Evolutionary conservation across 2,888 invertebrate species (phyloP).

Genomic region (Volucella zonaria): DNA sequence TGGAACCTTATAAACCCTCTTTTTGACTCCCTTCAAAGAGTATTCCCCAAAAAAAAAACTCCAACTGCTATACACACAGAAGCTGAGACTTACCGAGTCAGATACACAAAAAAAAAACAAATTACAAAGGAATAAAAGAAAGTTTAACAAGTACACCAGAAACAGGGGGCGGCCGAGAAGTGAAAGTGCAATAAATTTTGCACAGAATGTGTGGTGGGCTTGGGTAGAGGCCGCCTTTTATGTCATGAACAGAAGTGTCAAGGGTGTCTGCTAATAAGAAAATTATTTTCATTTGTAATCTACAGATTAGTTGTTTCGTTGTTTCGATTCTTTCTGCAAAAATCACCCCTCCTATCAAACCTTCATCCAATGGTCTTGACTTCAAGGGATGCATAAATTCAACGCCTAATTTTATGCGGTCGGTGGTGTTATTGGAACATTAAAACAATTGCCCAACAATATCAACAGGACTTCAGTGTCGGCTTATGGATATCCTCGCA

Average conservation of each 20-base stretch:
- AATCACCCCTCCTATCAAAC: neutral
- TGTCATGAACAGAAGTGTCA: slow-evolving; percentile 46
- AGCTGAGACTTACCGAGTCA: slow-evolving; percentile 7
- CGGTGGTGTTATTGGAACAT: slow-evolving; percentile 62
- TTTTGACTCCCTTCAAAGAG: neutral
- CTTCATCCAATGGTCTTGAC: neutral
- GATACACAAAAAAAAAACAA: slow-evolving; percentile 55
- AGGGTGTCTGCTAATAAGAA: slow-evolving; percentile 48
- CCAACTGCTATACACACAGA: slow-evolving; percentile 42
- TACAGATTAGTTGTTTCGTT: slow-evolving; percentile 72
- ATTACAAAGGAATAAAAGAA: slow-evolving; percentile 73
- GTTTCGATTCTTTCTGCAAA: slow-evolving; percentile 60
- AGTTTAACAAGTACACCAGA: slow-evolving; percentile 64
- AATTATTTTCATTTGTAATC: slow-evolving; percentile 71
- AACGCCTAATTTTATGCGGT: slow-evolving; percentile 70
- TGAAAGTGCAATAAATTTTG: slow-evolving; percentile 72
- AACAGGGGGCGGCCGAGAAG: slow-evolving; percentile 43
- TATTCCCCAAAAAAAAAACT: neutral
- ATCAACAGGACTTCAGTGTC: slow-evolving; percentile 11
- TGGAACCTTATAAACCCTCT: neutral
- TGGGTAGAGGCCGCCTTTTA: slow-evolving; percentile 36
- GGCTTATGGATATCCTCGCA: neutral
- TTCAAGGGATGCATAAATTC: slow-evolving; percentile 52
- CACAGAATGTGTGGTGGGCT: slow-evolving; percentile 47
- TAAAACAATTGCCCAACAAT: slow-evolving; percentile 61